A percentile compares a stretch with the other conserved stretches of the same genome.
phyloP scores from a whole-genome alignment of 2,888 invertebrate genomes.

The Microctonus hyperodae region DNA sequence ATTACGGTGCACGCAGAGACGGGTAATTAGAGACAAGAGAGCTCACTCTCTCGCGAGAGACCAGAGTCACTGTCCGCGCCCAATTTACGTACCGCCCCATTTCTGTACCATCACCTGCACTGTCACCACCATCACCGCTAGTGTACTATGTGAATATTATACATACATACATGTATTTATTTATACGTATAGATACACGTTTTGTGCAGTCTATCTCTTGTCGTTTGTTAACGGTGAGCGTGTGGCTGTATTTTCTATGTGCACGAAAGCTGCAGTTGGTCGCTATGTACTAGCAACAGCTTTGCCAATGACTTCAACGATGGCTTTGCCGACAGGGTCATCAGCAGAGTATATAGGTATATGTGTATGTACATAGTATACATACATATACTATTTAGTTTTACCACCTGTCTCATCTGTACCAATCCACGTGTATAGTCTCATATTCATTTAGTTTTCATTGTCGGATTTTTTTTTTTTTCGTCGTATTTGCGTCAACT shows the following conservation, averaged over 20 bases:
- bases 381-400: background rate
- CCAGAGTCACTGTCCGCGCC: constrained; percentile 16
- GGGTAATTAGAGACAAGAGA: constrained; percentile 57
- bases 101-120: no score
- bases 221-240: constrained; percentile 1
- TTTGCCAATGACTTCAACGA: constrained; percentile 2
- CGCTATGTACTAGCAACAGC: background rate
- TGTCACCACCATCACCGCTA: no score
- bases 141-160: no score
- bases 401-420: background rate
- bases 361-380: background rate
- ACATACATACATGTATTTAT: background rate
- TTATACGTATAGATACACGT: background rate
- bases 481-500: no score
- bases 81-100: background rate
- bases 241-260: background rate
- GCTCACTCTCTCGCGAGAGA: constrained; percentile 27
- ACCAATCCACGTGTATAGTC: background rate
- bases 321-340: constrained; percentile 1
- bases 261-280: background rate
- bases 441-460: background rate
- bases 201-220: background rate
- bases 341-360: background rate
- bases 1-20: constrained; percentile 53
- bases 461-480: background rate